Evolutionary conservation across 2,797 vertebrate genomes (phyloP).

Genomic region (Pyrocephalus nanus): DNA sequence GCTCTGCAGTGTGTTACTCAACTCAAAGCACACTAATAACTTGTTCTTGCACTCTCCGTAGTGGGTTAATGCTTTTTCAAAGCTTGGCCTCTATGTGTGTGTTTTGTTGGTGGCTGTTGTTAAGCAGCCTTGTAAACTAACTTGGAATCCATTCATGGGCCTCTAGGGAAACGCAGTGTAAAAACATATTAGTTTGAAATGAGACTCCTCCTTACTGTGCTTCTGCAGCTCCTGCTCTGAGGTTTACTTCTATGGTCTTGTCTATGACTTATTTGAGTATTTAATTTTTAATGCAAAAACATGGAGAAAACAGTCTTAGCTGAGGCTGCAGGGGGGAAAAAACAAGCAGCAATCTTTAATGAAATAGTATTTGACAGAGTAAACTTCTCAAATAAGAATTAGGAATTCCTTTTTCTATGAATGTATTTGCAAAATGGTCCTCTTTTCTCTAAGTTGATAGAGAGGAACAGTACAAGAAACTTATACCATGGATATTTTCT

Average conservation of each 20-base stretch:
- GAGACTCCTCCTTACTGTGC: background rate
- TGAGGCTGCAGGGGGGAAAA: background rate
- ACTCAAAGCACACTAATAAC: background rate
- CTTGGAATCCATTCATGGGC: background rate
- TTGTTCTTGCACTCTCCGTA: background rate
- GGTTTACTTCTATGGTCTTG: background rate
- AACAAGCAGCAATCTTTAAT: background rate
- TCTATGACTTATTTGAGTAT: background rate
- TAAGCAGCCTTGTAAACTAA: constrained; percentile 10
- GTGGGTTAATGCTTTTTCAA: background rate
- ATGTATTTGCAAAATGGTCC: background rate
- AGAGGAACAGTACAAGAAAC: background rate
- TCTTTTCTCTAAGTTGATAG: background rate
- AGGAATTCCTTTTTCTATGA: background rate
- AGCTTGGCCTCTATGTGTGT: background rate
- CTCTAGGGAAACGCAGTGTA: background rate
- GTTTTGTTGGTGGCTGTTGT: background rate
- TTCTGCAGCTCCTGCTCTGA: background rate
- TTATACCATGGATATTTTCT: background rate
- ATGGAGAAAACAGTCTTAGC: background rate
- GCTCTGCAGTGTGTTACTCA: background rate
- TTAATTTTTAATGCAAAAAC: background rate
- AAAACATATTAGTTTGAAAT: background rate
- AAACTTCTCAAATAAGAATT: background rate
- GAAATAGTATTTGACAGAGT: background rate